These are phyloP conservation scores for Drosophila anomelani DNA, from an alignment of 2,888 invertebrate genomes.

Conservation along the genomic window DNA sequence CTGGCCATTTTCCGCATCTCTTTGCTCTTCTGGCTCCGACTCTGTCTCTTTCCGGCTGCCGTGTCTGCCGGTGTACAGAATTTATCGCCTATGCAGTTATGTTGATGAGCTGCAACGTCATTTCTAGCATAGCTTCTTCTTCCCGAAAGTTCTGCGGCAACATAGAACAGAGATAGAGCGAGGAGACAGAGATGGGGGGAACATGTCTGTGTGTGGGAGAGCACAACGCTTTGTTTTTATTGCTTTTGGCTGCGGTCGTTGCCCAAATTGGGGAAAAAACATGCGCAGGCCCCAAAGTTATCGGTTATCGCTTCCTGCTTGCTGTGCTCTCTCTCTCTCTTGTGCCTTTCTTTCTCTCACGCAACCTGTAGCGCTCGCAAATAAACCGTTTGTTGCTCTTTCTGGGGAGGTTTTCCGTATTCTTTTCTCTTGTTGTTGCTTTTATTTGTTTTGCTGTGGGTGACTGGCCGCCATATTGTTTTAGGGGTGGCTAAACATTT, in stretches of 20 bases:
- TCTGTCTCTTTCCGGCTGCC: constrained; percentile 34
- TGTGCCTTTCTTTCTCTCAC: constrained; percentile 41
- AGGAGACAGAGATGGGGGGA: neutral
- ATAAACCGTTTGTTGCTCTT: constrained; percentile 58
- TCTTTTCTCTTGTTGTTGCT: constrained; percentile 17
- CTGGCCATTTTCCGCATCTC: constrained; percentile 46
- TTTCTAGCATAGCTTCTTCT: constrained; percentile 40
- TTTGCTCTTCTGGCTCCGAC: constrained; percentile 33
- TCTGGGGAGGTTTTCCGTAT: constrained; percentile 23
- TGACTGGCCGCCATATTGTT: constrained; percentile 75
- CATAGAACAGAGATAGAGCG: constrained; percentile 36
- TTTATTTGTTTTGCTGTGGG: constrained; percentile 59
- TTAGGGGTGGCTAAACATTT: constrained; percentile 62
- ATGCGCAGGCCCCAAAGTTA: constrained; percentile 62
- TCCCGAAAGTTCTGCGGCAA: constrained; percentile 59
- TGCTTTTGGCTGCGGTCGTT: constrained; percentile 53
- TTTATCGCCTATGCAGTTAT: constrained; percentile 45
- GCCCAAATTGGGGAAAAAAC: constrained; percentile 62
- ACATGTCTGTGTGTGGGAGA: constrained; percentile 11
- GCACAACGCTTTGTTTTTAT: constrained; percentile 24
- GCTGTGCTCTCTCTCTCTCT: constrained; percentile 43
- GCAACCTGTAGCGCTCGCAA: constrained; percentile 71
- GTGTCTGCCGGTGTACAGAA: constrained; percentile 41
- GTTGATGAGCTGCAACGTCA: constrained; percentile 43
- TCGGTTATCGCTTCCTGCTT: constrained; percentile 61